A percentile compares a stretch with the other conserved stretches of the same genome.
Conservation (phyloP, 2,113 vertebrate species). For the Peromyscus leucopus region DNA sequence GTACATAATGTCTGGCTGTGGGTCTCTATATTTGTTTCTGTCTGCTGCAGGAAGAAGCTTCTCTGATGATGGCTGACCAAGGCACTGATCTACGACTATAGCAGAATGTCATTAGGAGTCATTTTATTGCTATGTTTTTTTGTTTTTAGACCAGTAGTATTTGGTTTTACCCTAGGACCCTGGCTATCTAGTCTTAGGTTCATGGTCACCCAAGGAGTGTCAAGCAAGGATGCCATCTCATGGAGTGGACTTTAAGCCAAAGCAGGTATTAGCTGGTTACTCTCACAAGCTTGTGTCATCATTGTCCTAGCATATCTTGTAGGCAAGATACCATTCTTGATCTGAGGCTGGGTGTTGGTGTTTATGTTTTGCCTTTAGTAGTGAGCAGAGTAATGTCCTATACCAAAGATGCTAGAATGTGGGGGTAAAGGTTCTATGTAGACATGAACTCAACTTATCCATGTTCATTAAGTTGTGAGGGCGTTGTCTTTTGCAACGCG, state of each 20-base stretch:
- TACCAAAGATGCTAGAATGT: neutral
- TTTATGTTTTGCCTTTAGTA: neutral
- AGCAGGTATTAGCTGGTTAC: neutral
- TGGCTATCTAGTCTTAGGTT: neutral
- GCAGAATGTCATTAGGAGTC: neutral
- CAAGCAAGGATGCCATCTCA: neutral
- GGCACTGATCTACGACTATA: neutral
- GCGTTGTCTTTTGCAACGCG: neutral
- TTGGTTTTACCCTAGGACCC: neutral
- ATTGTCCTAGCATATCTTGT: neutral
- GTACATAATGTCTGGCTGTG: neutral
- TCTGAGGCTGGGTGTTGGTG: neutral
- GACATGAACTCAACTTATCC: neutral
- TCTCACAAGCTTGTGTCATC: neutral
- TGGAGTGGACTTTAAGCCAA: neutral
- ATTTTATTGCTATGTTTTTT: neutral
- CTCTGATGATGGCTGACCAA: neutral
- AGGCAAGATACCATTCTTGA: neutral
- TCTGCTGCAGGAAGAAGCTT: neutral
- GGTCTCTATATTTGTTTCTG: neutral
- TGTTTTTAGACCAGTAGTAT: neutral
- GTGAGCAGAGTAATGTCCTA: neutral
- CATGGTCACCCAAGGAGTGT: neutral
- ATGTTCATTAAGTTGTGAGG: neutral
- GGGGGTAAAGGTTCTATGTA: neutral